A percentile compares a stretch with the other conserved stretches of the same genome.
phyloP scores from a whole-genome alignment of 2,113 vertebrate species.

The Ctenomys sociabilis region DNA sequence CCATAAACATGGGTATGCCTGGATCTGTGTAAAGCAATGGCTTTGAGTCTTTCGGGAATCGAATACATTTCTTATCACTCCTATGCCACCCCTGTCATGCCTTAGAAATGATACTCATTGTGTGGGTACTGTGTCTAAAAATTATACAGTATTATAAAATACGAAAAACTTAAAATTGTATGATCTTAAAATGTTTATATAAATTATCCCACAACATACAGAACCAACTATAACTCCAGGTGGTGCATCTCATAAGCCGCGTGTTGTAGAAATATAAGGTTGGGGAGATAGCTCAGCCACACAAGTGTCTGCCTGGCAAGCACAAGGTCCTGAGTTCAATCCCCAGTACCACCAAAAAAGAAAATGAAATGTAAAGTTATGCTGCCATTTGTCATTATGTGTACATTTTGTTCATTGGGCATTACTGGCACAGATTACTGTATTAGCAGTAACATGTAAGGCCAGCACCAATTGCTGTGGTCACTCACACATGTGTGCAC shows the following conservation, averaged over 20 bases:
- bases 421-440: not conserved
- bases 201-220: not conserved
- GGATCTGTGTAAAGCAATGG: not conserved
- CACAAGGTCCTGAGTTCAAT: no score
- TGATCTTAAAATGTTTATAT: not conserved
- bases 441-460: not conserved
- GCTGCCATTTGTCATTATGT: not conserved
- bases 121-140: not conserved
- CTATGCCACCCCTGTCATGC: not conserved
- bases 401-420: not conserved
- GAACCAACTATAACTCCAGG: not conserved
- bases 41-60: not conserved
- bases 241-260: not conserved
- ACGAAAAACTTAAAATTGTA: not conserved
- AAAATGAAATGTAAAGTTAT: no score
- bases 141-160: not conserved
- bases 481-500: not conserved
- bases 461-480: not conserved
- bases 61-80: not conserved
- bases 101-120: not conserved
- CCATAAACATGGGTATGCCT: not conserved
- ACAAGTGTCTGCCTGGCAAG: no score
- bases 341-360: no score
- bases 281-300: no score
- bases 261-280: no score